Evolutionary conservation across 2,888 invertebrate genomes (phyloP).

Genomic region (Ichneumon xanthorius): DNA sequence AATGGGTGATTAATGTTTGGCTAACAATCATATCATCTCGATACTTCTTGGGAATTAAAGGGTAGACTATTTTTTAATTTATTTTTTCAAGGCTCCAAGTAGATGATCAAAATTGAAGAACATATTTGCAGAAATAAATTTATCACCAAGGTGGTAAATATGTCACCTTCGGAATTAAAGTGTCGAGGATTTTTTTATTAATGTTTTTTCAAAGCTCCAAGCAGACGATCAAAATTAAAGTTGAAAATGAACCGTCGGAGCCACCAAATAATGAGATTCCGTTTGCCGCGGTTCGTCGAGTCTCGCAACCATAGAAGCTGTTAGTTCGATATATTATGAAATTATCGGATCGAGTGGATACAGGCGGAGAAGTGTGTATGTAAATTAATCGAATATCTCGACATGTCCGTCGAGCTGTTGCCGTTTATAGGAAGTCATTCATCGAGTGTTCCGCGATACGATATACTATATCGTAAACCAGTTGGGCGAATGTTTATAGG

Average conservation of each 20-base stretch:
- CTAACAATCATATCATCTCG: too few species aligned
- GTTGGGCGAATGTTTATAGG: slow-evolving; percentile 59
- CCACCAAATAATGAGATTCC: background rate
- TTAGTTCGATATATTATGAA: slow-evolving; percentile 19
- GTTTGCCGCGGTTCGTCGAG: slow-evolving; percentile 32
- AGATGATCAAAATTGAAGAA: too few species aligned
- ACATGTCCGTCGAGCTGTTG: slow-evolving; percentile 39
- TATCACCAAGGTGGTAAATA: too few species aligned
- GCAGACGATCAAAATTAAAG: background rate
- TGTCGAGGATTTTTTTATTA: background rate
- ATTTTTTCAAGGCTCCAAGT: too few species aligned
- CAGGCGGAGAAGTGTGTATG: slow-evolving; percentile 38
- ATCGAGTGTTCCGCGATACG: slow-evolving; percentile 37
- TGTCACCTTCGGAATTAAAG: too few species aligned
- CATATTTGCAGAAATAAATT: too few species aligned
- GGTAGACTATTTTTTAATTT: too few species aligned
- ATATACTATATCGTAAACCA: slow-evolving; percentile 51
- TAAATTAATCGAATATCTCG: slow-evolving; percentile 59
- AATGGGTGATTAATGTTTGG: too few species aligned
- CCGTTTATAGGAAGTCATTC: slow-evolving; percentile 56
- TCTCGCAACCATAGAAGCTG: slow-evolving; percentile 9
- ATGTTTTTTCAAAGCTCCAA: background rate
- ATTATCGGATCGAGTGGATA: slow-evolving; percentile 34
- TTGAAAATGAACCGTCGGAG: background rate
- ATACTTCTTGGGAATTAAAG: too few species aligned